Evolutionary conservation across 2,888 invertebrate genomes (phyloP), one percentile per base, ranked within the genome.

Genomic region (Aelia acuminata): DNA sequence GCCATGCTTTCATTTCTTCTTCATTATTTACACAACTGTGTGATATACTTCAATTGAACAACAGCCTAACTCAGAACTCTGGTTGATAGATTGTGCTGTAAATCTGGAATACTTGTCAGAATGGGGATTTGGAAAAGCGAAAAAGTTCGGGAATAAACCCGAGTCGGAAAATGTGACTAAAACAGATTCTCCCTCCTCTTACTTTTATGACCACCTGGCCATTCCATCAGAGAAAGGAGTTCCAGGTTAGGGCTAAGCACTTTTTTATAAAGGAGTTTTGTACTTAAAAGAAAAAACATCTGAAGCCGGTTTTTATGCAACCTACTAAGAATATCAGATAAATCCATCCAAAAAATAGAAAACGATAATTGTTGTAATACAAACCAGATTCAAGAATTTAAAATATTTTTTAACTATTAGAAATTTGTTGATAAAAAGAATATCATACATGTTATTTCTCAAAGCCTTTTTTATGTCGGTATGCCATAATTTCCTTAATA

Each of bases 51-150:
- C 31, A 10, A 70, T 70, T 70, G 63, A 70, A 70, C 31, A 70
- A 70, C 20, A 8, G 31, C 15, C 18, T 18, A 18, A 35, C 31
- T 70, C 20, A 35, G 63, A 10, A 70, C 63, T 31, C 26, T 11
- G 35, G 31, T 70, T 70, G 63, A 63, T 63, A 31, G 63, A 35
- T 70, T 70, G 63, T 70, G 63, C 63, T 35, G 63, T 70, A 70
- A 70, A 70, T 35, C 63, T 18, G 5, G 63, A 35, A 31, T 31
- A 31, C 63, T 63, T 31, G n/a, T n/a, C n/a, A 4, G 63, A 31
- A 70, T 70, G 31, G 35, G 63, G 63, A 70, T 70, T 35, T 20
- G 35, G 35, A 35, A 70, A 70, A 70, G 63, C 35, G 63, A 35
- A 70, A 70, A 70, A 70, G 7, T 70, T 70, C 7, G 31, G 63